A percentile compares a stretch with the other conserved stretches of the same genome.
Conservation (phyloP, 2,888 invertebrate genomes). For the Drosophila mettleri region DNA sequence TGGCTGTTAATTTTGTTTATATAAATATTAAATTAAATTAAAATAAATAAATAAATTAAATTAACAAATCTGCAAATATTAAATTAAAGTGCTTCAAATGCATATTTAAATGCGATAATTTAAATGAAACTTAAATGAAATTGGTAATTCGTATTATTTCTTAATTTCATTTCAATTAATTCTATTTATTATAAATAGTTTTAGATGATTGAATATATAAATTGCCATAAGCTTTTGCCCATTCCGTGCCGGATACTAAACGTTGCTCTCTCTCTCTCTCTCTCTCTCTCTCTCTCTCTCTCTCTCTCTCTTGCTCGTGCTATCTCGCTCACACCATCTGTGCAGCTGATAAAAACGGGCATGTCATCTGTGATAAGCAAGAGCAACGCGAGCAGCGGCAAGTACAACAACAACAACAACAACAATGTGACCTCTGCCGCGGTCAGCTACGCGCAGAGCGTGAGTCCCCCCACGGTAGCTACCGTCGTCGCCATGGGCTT, state of each 20-base stretch:
- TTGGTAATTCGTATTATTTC: too few relatives aligned
- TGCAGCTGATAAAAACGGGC: constrained; percentile 81
- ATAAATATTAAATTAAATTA: too few relatives aligned
- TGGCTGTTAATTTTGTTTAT: too few relatives aligned
- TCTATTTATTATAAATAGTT: too few relatives aligned
- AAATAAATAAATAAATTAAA: too few relatives aligned
- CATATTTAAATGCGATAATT: too few relatives aligned
- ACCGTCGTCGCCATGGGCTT: constrained; percentile 30
- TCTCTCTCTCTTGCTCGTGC: constrained; percentile 41
- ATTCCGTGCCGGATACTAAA: background rate
- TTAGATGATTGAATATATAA: too few relatives aligned
- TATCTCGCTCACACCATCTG: constrained; percentile 30
- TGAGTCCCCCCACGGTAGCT: constrained; percentile 16
- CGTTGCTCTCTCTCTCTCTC: constrained; percentile 19
- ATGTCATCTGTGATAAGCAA: constrained; percentile 84
- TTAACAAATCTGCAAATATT: too few relatives aligned
- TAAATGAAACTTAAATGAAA: too few relatives aligned
- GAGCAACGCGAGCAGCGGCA: constrained; percentile 59
- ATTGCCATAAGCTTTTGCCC: background rate
- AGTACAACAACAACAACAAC: constrained; percentile 33
- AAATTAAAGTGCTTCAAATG: too few relatives aligned
- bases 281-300: constrained; percentile 27
- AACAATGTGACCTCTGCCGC: constrained; percentile 42
- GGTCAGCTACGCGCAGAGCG: constrained; percentile 27
- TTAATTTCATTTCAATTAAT: too few relatives aligned